Evolutionary conservation across 92 coral and sea anemone genomes (phyloP), one percentile per base, ranked within the genome.

Genomic region (Palythoa heliodiscus): DNA sequence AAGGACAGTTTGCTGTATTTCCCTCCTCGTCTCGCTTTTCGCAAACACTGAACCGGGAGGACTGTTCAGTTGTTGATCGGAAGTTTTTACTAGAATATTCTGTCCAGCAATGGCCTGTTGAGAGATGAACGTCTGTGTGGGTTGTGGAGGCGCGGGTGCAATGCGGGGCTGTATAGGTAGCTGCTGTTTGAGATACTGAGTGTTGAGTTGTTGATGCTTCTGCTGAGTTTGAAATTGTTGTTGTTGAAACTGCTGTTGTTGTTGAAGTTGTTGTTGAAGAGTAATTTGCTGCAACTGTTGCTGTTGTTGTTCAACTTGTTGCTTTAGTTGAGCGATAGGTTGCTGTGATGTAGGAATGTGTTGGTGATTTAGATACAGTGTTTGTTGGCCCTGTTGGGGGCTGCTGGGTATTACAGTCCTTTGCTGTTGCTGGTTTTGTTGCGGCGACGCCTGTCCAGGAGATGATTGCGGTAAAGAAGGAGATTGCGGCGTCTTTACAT

Each of bases 71-170:
- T 90, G 98, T 70, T 87, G 91, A 35, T 94, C 98, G 11, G 93
- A 57, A 10, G 91, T 92, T 79, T 94, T 94, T 19, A 94, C 92
- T 22, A 94, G 83, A 58, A 94, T 89, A 68, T 90, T 94, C 87
- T 92, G 95, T 29, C 89, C 89, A 43, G 82, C 75, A 19, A 86
- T 54, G 17, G 89, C 83, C 88, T 94, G 98, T 58, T 93, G 97
- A 1, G 93, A 82, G 72, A 94, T 90, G 53, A 92, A 77, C n/a
- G 95, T 76, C 86, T 94, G 98, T 29, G 93, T 81, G 16, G 99
- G 93, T 24, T 92, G 98, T 13, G 90, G 90, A 15, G 96, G 96
- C 10, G 99, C 99, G 11, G 99, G 99, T 23, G 99, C 99, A 19
- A 97, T 76, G 20, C 99, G 98, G 7, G 96, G 99, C 71, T 97